Evolutionary conservation across 1,140 invertebrate genomes (phyloP).

Genomic region (Trichogramma pretiosum): DNA sequence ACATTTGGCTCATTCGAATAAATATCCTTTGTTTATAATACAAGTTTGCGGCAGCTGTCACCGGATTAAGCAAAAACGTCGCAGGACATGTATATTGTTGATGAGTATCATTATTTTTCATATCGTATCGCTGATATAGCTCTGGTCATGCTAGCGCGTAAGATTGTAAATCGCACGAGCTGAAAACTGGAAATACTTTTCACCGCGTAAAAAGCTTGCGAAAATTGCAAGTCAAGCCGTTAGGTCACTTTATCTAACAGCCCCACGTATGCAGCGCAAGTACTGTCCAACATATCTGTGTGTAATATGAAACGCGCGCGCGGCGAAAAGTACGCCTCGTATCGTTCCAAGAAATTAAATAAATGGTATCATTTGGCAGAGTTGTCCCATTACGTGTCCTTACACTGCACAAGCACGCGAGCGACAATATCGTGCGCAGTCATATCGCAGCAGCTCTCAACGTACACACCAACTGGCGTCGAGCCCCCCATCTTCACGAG

Average conservation of each 20-base stretch:
- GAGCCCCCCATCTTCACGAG: too few species aligned
- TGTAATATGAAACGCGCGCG: too few species aligned
- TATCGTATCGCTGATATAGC: too few species aligned
- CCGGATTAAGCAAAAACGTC: too few species aligned
- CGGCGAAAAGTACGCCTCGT: slow-evolving; percentile 25
- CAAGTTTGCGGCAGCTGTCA: too few species aligned
- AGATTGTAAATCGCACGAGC: slow-evolving; percentile 2
- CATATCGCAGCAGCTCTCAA: too few species aligned
- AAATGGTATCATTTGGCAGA: slow-evolving; percentile 41
- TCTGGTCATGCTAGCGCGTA: neutral
- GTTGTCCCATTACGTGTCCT: slow-evolving; percentile 24
- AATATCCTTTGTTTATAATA: too few species aligned
- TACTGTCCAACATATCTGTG: too few species aligned
- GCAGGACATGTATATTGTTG: too few species aligned
- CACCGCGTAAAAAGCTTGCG: neutral
- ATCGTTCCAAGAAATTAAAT: slow-evolving; percentile 36
- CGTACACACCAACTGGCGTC: slow-evolving; percentile 27
- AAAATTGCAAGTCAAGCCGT: slow-evolving; percentile 4
- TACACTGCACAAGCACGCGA: neutral
- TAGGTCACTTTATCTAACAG: slow-evolving; percentile 1
- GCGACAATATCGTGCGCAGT: slow-evolving; percentile 4
- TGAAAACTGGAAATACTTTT: too few species aligned
- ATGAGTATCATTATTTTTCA: too few species aligned
- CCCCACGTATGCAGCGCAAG: neutral
- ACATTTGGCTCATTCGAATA: too few species aligned